phyloP scores from a whole-genome alignment of 2,113 vertebrate genomes.

The Bufo gargarizans region DNA sequence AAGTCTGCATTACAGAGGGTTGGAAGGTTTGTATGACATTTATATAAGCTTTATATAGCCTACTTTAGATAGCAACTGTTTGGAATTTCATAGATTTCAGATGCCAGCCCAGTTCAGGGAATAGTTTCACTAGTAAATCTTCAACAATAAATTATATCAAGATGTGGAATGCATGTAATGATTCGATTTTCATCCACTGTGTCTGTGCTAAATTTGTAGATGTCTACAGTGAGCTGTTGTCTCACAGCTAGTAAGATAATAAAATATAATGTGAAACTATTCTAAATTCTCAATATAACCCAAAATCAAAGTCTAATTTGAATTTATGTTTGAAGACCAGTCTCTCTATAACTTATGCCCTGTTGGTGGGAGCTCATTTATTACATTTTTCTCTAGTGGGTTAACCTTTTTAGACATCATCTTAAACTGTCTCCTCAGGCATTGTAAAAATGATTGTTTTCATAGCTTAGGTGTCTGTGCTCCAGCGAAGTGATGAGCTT shows the following conservation, averaged over 20 bases:
- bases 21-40: too few relatives aligned
- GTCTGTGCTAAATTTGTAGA: not conserved
- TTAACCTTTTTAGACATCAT: slow-evolving; percentile 32
- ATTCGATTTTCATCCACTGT: not conserved
- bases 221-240: not conserved
- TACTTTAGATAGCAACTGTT: too few relatives aligned
- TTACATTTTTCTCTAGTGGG: slow-evolving; percentile 27
- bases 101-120: not conserved
- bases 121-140: not conserved
- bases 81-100: not conserved
- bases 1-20: too few relatives aligned
- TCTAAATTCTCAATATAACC: not conserved
- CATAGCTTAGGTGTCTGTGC: not conserved
- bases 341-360: slow-evolving; percentile 2
- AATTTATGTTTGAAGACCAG: slow-evolving; percentile 10
- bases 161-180: not conserved
- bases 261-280: not conserved
- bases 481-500: slow-evolving; percentile 28
- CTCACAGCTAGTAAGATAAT: not conserved
- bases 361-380: slow-evolving; percentile 38
- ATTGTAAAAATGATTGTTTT: slow-evolving; percentile 38
- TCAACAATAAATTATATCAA: not conserved
- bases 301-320: slow-evolving; percentile 24
- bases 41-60: too few relatives aligned
- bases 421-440: slow-evolving; percentile 32